Conservation (phyloP, 1,140 invertebrate species). For the Diorhabda elongata region DNA sequence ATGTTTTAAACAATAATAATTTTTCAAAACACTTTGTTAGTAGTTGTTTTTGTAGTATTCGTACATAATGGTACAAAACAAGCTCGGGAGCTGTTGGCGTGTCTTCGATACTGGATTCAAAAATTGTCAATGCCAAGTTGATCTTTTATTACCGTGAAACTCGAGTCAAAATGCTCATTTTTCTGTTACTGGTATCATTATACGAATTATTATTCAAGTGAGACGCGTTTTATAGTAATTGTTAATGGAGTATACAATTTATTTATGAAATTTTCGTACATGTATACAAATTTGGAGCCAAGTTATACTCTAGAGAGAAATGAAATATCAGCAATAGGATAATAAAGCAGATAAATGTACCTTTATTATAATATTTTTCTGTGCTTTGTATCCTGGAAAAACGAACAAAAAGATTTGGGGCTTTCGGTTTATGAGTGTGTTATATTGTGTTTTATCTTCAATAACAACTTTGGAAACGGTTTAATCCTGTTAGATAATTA, state of each 20-base stretch:
- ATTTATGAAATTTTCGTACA: background rate
- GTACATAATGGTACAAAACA: no score
- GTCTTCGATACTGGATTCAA: background rate
- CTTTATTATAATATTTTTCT: background rate
- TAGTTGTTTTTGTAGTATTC: no score
- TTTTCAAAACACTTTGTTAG: no score
- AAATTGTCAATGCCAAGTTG: background rate
- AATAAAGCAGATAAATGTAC: slow-evolving; percentile 1
- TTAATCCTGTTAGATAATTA: background rate
- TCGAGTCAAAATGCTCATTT: background rate
- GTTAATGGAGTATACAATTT: background rate
- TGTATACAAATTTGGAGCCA: background rate
- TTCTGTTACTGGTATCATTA: background rate
- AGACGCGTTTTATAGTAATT: background rate
- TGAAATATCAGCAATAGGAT: slow-evolving; percentile 2
- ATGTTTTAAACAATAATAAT: no score
- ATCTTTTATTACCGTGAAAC: background rate
- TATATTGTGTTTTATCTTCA: background rate
- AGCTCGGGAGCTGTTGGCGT: no score
- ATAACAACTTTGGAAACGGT: background rate
- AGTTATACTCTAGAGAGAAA: background rate
- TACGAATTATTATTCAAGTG: background rate
- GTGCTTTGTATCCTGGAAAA: background rate
- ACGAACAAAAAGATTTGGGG: background rate
- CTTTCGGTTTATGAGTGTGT: background rate